A percentile compares a stretch with the other conserved stretches of the same genome.
Evolutionary conservation across 1,140 invertebrate genomes (phyloP).

Genomic region (Macrocentrus cingulum): DNA sequence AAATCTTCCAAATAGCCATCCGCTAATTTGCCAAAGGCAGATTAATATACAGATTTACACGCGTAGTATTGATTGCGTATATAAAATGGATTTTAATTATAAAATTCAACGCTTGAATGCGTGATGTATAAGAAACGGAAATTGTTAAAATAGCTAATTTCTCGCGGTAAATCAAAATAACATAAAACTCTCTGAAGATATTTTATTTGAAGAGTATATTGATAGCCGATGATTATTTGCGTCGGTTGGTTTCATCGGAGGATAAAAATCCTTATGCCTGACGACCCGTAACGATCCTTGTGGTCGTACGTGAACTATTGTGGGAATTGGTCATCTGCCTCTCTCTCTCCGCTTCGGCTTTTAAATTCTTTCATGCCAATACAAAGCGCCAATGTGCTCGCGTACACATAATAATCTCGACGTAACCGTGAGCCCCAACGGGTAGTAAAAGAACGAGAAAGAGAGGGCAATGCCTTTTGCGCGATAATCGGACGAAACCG

Average conservation of each 20-base stretch:
- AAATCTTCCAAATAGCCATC: no score
- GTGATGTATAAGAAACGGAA: no score
- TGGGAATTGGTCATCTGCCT: constrained; percentile 18
- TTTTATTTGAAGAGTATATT: constrained; percentile 2
- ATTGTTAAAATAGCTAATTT: neutral
- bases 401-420: constrained; percentile 2
- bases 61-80: no score
- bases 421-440: constrained; percentile 7
- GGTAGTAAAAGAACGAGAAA: constrained; percentile 1
- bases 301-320: constrained; percentile 11
- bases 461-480: constrained; percentile 6
- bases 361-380: constrained; percentile 13
- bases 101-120: no score
- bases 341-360: neutral
- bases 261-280: constrained; percentile 17
- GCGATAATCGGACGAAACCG: constrained; percentile 26
- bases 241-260: constrained; percentile 5
- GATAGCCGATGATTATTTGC: constrained; percentile 4
- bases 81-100: no score
- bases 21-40: no score
- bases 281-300: constrained; percentile 26
- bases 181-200: neutral
- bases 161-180: neutral
- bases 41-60: no score
- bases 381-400: neutral